phyloP scores from a whole-genome alignment of 1,140 invertebrate genomes.

The Diabrotica virgifera region DNA sequence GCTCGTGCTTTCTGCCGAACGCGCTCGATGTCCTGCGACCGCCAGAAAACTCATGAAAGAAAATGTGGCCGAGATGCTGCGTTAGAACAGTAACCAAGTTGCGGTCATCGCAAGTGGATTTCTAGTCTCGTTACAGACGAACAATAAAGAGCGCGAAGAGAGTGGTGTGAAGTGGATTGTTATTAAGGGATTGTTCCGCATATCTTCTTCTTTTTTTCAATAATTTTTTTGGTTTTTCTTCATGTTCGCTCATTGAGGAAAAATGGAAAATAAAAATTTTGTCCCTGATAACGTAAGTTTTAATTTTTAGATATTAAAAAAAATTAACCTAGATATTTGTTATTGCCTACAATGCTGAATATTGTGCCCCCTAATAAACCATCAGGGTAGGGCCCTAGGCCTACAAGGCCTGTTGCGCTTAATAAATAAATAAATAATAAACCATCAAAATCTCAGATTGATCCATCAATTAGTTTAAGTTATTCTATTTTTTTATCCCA shows the following conservation, averaged over 20 bases:
- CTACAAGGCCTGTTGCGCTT: too few relatives aligned
- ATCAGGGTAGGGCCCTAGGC: too few relatives aligned
- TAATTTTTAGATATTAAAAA: too few relatives aligned
- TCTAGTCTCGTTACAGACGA: slow-evolving; percentile 7
- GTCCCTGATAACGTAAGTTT: slow-evolving; percentile 43
- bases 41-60: slow-evolving; percentile 32
- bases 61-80: slow-evolving; percentile 27
- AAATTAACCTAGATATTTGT: too few relatives aligned
- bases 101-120: slow-evolving; percentile 8
- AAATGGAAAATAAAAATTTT: slow-evolving; percentile 41
- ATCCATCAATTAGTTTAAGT: too few relatives aligned
- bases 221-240: slow-evolving; percentile 8
- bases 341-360: too few relatives aligned
- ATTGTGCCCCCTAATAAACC: too few relatives aligned
- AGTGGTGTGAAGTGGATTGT: slow-evolving; percentile 44
- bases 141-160: slow-evolving; percentile 31
- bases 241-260: slow-evolving; percentile 7
- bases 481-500: too few relatives aligned
- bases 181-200: slow-evolving; percentile 26
- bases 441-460: too few relatives aligned
- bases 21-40: slow-evolving; percentile 1
- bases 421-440: too few relatives aligned
- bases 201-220: slow-evolving; percentile 19
- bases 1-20: background rate
- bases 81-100: slow-evolving; percentile 13